Conservation (phyloP, 2,113 vertebrate species). For the Caretta caretta region DNA sequence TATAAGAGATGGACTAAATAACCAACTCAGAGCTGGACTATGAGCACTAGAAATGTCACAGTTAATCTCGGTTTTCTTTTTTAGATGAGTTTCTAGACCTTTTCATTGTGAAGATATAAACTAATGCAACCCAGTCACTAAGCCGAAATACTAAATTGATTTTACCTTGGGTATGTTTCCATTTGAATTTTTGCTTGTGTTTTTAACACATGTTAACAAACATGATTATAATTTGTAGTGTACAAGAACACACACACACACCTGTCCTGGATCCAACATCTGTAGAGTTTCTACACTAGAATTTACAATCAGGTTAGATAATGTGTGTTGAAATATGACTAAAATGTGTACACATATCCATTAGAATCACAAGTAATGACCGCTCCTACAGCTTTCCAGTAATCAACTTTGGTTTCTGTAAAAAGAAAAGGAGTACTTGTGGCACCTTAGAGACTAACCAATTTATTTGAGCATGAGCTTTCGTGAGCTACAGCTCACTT, state of each 20-base stretch:
- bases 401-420: neutral
- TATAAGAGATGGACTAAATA: constrained; percentile 26
- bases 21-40: neutral
- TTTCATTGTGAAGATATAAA: neutral
- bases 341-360: neutral
- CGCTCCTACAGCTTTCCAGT: neutral
- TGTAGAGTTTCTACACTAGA: neutral
- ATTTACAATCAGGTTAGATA: neutral
- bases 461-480: too few species aligned
- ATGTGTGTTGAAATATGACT: neutral
- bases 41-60: neutral
- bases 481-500: too few species aligned
- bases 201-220: neutral
- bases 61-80: neutral
- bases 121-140: neutral
- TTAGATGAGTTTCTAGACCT: neutral
- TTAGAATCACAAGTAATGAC: neutral
- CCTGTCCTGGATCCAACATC: neutral
- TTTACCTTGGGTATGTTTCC: neutral
- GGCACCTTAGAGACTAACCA: too few species aligned
- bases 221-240: neutral
- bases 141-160: neutral
- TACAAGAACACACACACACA: neutral
- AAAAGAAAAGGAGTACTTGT: too few species aligned
- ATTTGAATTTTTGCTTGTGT: neutral